Evolutionary conservation across 2,113 vertebrate species (phyloP).

Genomic region (Sapayoa aenigma): DNA sequence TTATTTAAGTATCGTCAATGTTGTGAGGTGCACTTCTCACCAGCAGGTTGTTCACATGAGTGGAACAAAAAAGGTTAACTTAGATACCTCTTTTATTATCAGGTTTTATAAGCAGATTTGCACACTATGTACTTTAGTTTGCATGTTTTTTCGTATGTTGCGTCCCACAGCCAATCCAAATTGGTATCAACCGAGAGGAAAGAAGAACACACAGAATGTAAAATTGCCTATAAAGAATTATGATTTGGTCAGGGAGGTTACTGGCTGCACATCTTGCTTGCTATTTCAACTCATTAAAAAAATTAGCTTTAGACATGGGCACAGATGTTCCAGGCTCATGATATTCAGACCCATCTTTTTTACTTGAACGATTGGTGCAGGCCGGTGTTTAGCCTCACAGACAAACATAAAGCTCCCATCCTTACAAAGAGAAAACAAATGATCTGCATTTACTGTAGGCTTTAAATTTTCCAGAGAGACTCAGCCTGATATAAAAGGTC

Average conservation of each 20-base stretch:
- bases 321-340: constrained; percentile 25
- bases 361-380: neutral
- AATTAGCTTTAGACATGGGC: constrained; percentile 26
- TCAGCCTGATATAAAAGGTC: neutral
- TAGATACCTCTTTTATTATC: neutral
- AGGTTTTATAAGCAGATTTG: constrained; percentile 17
- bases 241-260: constrained; percentile 3
- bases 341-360: neutral
- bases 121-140: neutral
- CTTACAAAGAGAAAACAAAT: constrained; percentile 4
- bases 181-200: neutral
- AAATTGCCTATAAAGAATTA: constrained; percentile 55
- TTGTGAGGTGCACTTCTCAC: neutral
- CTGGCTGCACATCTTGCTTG: neutral
- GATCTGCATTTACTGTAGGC: neutral
- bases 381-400: neutral
- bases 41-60: neutral
- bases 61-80: neutral
- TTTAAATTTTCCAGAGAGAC: constrained; percentile 12
- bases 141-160: neutral
- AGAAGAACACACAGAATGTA: neutral
- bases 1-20: neutral
- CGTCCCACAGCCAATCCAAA: neutral
- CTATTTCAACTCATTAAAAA: constrained; percentile 37
- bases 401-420: neutral